Evolutionary conservation across 2,888 invertebrate genomes (phyloP).

Genomic region (Dysmachus trigonus): DNA sequence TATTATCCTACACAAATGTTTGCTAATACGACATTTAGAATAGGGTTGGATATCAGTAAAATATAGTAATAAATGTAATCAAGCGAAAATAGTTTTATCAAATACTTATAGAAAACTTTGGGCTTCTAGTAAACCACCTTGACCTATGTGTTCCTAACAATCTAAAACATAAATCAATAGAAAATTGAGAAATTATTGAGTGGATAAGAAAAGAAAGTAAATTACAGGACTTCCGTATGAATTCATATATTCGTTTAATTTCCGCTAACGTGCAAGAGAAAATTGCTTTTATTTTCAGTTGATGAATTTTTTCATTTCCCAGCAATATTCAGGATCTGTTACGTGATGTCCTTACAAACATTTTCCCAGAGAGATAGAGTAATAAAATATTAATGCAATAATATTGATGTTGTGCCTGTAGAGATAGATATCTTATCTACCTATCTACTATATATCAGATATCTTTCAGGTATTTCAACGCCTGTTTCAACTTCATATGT

Average conservation of each 20-base stretch:
- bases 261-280: not conserved
- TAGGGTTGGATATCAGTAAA: too few relatives aligned
- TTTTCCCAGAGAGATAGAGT: not conserved
- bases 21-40: too few relatives aligned
- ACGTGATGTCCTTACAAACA: not conserved
- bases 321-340: not conserved
- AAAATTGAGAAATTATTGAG: not conserved
- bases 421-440: not conserved
- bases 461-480: not conserved
- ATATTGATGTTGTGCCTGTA: not conserved
- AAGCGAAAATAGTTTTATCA: too few relatives aligned
- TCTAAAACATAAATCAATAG: not conserved
- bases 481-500: not conserved
- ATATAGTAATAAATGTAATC: too few relatives aligned
- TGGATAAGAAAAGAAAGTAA: not conserved
- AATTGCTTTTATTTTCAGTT: not conserved
- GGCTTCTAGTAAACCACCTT: not conserved
- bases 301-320: not conserved
- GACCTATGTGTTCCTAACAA: not conserved
- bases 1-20: too few relatives aligned
- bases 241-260: not conserved
- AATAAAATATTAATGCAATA: too few relatives aligned
- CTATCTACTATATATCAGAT: too few relatives aligned
- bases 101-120: not conserved
- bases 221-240: not conserved